phyloP scores from a whole-genome alignment of 2,113 vertebrate genomes.

The Mormyrus iriodes region DNA sequence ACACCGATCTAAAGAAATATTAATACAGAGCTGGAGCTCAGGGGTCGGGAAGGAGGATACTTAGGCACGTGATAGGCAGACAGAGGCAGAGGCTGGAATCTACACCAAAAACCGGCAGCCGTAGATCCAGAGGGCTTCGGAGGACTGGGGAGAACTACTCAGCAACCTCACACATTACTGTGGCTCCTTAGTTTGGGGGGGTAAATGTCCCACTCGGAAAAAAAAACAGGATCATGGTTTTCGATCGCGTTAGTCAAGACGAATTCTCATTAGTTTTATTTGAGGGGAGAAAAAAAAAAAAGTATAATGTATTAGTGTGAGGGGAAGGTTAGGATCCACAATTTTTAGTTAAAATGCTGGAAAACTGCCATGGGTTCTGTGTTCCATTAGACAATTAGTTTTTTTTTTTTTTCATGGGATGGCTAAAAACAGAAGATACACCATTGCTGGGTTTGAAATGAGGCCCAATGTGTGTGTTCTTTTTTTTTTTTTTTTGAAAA shows the following conservation, averaged over 20 bases:
- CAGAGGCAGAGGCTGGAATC: conserved; percentile 65
- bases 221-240: conserved; percentile 40
- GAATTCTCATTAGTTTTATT: conserved; percentile 18
- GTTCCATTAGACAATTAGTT: conserved; percentile 17
- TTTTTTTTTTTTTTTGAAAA: conserved; percentile 54
- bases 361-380: conserved; percentile 49
- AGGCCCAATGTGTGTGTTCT: conserved; percentile 67
- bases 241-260: conserved; percentile 27
- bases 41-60: conserved; percentile 44
- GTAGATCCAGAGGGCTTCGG: conserved; percentile 62
- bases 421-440: conserved; percentile 64
- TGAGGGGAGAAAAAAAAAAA: conserved; percentile 8
- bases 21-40: conserved; percentile 50
- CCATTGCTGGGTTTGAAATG: conserved; percentile 65
- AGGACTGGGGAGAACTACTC: conserved; percentile 47
- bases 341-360: conserved; percentile 61
- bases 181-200: conserved; percentile 60
- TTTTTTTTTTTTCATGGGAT: conserved; percentile 49
- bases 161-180: conserved; percentile 65
- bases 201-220: conserved; percentile 42
- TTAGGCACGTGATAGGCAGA: conserved; percentile 48
- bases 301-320: conserved; percentile 60
- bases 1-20: not conserved
- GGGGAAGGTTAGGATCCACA: conserved; percentile 61
- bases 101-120: conserved; percentile 67